Evolutionary conservation across 1,140 invertebrate species (phyloP), one percentile per base, ranked within the genome.

Genomic region (Dendroctonus ponderosae): DNA sequence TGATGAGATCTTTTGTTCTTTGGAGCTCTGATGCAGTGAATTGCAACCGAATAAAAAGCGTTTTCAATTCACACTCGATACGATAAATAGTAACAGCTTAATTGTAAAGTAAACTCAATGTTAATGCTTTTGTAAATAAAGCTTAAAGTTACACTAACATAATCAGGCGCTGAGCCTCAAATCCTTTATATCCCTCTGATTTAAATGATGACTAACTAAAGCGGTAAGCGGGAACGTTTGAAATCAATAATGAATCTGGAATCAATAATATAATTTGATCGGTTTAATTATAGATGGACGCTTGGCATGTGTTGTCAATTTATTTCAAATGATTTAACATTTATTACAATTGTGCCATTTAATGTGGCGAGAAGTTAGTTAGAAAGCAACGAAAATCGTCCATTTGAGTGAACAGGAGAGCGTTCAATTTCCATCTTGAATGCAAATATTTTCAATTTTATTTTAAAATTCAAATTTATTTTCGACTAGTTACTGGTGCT

Each of bases 121-220:
- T 26, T 26, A 62, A 56, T 64, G 62, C 50, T 56, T 64, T 64
- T 50, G 56, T 64, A 64, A 64, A 56, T 53, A 64, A 7, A 42
- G 52, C 51, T 64, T 64, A 56, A 64, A 48, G 52, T 64, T 53
- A 64, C 43, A 41, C 62, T 56, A 48, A 54, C 54, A 64, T 64
- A 64, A 64, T 64, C 62, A 46, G 42, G 14, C 42, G 52, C 7
- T 64, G 50, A 64, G 15, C 62, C 51, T 38, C 37, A 64, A 64
- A 64, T 64, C 62, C 62, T 53, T 64, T 64, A 53, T 62, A 64
- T 64, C 62, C 62, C 14, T 7, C 44, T 56, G 42, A 56, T 53
- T 54, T 56, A 53, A 64, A 64, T 52, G 37, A 53, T 56, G 42
- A 54, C 37, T 64, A 64, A 56, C 51, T 64, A 38, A n/a, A 11